Base-by-base conservation (phyloP, 2,888 invertebrate genomes). In the Achlya flavicornis region DNA sequence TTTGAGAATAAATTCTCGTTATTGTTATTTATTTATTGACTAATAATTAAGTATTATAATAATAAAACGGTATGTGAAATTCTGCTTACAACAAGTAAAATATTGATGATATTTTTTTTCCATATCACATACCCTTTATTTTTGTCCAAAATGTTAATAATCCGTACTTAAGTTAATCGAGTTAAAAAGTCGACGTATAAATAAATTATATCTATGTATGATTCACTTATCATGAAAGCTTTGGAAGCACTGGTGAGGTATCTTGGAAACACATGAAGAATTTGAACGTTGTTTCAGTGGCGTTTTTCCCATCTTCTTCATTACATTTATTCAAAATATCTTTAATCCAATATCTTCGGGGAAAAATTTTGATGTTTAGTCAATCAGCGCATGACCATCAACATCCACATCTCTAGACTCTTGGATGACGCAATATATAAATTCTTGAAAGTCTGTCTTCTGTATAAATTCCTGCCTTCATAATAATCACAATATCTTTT, bases 401-500 rank as follows among this genome's bases (percentile, higher is more conserved):
- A 67, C 61, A n/a, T 77, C 70, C 4, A 70, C 66, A 7, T 79
- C 76, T 16, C 83, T 82, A n/a, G 85, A 65, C 61, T 81, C 83
- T 62, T 79, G 78, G 66, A 85, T 79, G 63, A 87, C 74, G 69
- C 93, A 92, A 48, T 84, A 78, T 3, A 86, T 64, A 53, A 85
- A 87, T n/a, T 86, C 82, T 70, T 84, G 86, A 4, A 88, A 73
- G 71, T 14, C 84, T 76, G 53, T 83, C 84, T 8, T 89, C 83
- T 68, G 75, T 69, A 53, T 86, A 80, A 3, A 79, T 71, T 6
- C 88, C 89, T 53, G 78, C 71, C 19, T 84, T 74, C 1, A 87
- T 77, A 53, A 74, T 65, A 12, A 72, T 58, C 6, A 76, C 10
- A 0, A 68, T 61, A 6, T 76, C 72, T 1, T 64, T n/a, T 33